These are phyloP conservation scores for Omphaloscelis lunosa DNA, from an alignment of 2,888 invertebrate species.

Conservation along the genomic window DNA sequence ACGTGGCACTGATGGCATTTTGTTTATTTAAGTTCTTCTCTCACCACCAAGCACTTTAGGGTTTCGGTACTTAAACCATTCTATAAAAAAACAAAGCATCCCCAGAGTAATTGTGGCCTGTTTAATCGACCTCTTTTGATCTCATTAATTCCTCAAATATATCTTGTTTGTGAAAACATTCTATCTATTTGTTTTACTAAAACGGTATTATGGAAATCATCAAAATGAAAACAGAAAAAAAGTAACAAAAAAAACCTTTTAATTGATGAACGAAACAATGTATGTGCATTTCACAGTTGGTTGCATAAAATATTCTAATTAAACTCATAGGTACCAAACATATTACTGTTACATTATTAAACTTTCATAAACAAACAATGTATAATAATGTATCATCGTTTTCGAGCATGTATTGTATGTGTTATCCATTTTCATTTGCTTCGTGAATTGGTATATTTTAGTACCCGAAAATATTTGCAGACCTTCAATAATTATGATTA, in stretches of 20 bases:
- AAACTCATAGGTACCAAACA: conserved; percentile 15
- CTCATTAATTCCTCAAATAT: conserved; percentile 55
- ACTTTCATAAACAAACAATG: conserved; percentile 3
- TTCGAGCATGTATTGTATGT: conserved; percentile 16
- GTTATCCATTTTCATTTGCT: conserved; percentile 8
- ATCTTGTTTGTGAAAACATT: conserved; percentile 47
- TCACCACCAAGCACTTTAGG: conserved; percentile 35
- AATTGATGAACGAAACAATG: conserved; percentile 40
- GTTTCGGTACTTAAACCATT: conserved; percentile 38
- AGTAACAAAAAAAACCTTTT: no score
- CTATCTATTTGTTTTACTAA: conserved; percentile 52
- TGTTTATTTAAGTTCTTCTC: conserved; percentile 34
- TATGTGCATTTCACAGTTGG: conserved; percentile 32
- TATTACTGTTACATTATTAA: conserved; percentile 13
- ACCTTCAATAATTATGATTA: neutral
- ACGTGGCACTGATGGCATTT: conserved; percentile 27
- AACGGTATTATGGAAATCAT: conserved; percentile 46
- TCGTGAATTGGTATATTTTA: neutral
- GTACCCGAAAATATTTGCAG: conserved; percentile 12
- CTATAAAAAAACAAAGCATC: conserved; percentile 33
- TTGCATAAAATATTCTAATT: conserved; percentile 33
- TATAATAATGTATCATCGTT: neutral
- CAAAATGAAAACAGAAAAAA: conserved; percentile 28
- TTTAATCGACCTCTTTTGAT: conserved; percentile 56
- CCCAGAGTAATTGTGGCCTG: conserved; percentile 35